Percentiles rank a stretch among this genome's conserved stretches.
Conservation (phyloP, 2,888 invertebrate species). For the Idaea biselata region DNA sequence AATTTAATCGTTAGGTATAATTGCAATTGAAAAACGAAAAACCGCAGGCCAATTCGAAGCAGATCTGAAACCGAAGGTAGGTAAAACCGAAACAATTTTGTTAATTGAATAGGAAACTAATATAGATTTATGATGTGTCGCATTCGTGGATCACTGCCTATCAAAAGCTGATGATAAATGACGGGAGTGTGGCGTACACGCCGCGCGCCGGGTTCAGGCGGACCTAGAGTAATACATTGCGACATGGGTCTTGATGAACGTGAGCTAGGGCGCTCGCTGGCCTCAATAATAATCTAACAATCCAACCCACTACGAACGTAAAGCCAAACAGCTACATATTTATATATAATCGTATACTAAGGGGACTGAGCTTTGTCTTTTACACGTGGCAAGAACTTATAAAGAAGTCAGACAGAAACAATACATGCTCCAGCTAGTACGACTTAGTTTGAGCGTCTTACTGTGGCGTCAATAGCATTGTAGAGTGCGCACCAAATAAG, state of each 20-base stretch:
- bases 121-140: constrained; percentile 38
- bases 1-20: neutral
- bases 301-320: neutral
- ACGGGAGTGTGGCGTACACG: constrained; percentile 29
- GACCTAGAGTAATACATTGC: neutral
- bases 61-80: neutral
- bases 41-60: neutral
- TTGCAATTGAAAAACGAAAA: too few species aligned
- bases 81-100: constrained; percentile 5
- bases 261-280: neutral
- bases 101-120: constrained; percentile 27
- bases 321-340: neutral
- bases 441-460: too few species aligned
- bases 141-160: constrained; percentile 37
- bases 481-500: too few species aligned
- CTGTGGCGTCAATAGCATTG: too few species aligned
- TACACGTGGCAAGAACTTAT: too few species aligned
- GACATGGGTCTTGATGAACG: neutral
- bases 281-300: neutral
- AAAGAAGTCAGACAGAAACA: too few species aligned
- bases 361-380: too few species aligned
- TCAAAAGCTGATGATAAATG: constrained; percentile 50
- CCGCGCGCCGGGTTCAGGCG: constrained; percentile 7
- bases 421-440: too few species aligned
- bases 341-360: too few species aligned